Conservation (phyloP, 2,888 invertebrate genomes). For the Sialis fuliginosa region DNA sequence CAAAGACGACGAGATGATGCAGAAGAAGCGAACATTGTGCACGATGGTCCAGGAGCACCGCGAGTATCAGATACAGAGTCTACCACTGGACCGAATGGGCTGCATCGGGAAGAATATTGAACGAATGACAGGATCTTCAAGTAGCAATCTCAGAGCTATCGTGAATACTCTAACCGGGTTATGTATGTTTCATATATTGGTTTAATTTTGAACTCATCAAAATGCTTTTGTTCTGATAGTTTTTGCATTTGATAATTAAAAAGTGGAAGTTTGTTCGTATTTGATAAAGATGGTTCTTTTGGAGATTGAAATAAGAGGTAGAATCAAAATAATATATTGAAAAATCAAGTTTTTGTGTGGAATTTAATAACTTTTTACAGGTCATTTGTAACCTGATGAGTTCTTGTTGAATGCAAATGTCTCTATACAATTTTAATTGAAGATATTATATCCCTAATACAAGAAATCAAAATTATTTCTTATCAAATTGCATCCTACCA, state of each 20-base stretch:
- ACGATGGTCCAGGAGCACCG: conserved; percentile 65
- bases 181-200: not conserved
- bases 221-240: too few species aligned
- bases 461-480: too few species aligned
- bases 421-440: too few species aligned
- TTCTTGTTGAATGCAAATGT: too few species aligned
- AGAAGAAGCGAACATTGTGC: conserved; percentile 70
- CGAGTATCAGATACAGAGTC: conserved; percentile 64
- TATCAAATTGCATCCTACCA: too few species aligned
- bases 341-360: too few species aligned
- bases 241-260: too few species aligned
- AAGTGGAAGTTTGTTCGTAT: too few species aligned
- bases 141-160: not conserved
- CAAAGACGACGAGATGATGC: conserved; percentile 76
- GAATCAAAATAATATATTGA: too few species aligned
- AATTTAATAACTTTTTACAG: too few species aligned
- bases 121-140: not conserved
- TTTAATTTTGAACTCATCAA: not conserved
- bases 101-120: conserved; percentile 47
- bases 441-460: too few species aligned
- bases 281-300: not conserved
- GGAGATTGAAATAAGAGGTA: not conserved
- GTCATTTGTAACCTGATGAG: too few species aligned
- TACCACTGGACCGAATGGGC: conserved; percentile 70
- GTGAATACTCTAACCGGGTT: not conserved